Evolutionary conservation across 2,113 vertebrate genomes (phyloP), one percentile per base, ranked within the genome.

Genomic region (Rana temporaria): DNA sequence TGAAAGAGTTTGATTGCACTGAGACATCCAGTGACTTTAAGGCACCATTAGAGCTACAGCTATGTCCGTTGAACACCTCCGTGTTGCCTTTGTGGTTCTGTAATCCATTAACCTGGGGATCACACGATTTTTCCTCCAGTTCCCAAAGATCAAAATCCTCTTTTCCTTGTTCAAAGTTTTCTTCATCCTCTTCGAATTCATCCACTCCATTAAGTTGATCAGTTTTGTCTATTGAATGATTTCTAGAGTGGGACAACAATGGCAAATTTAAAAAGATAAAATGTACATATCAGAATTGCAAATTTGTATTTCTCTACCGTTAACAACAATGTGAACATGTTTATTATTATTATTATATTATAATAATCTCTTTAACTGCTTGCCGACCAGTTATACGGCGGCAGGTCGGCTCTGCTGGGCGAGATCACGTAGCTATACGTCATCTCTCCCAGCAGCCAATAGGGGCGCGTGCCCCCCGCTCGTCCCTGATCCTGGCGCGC

Each of bases 31-130:
- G 92, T 76, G 88, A 93, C 90, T 95, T 96, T 97, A 99, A 99
- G 98, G 98, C 97, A 98, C 97, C 95, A 85, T 96, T 95, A 89
- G 91, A 89, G 88, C 88, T 89, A 79, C 86, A 93, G 89, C 87
- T 57, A 77, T 95, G 94, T 92, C 96, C 97, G 17, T 98, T 99
- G 85, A 92, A 95, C 89, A 90, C 85, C 78, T 86, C 90, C 87
- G 84, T 1, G 38, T 84, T 87, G 88, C 91, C 91, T 88, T 85
- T 88, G 84, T 85, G 88, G 87, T 86, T 87, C 2, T 89, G 88
- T 86, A 89, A 80, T 87, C 90, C 90, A 2, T 91, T 91, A 22
- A 89, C 90, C 78, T 89, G 92, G 81, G 48, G 26, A 80, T 77
- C 86, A 16, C 88, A 88, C 86, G 87, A 78, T 78, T 87, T 63